Conservation (phyloP, 2,888 invertebrate genomes). For the Rugalucina vietnamica region DNA sequence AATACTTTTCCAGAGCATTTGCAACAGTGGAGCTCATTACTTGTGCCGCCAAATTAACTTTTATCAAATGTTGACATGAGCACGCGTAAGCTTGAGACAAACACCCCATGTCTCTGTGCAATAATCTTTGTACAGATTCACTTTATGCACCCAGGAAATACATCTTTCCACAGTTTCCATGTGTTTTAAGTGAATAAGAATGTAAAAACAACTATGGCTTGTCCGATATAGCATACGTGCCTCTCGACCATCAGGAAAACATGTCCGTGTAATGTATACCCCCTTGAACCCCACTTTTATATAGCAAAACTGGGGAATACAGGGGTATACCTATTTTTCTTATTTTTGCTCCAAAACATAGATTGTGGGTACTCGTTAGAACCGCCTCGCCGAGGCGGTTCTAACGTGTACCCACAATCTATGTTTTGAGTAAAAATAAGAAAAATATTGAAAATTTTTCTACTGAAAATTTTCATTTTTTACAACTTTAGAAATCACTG, state of each 20-base stretch:
- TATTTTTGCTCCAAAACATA: no score
- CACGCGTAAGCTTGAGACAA: constrained; percentile 40
- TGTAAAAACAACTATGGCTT: constrained; percentile 55
- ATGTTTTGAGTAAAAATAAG: no score
- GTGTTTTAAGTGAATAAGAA: constrained; percentile 51
- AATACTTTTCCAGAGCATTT: constrained; percentile 34
- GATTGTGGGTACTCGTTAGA: no score
- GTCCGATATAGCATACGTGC: constrained; percentile 58
- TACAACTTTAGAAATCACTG: neutral
- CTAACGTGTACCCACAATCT: no score
- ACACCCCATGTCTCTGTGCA: constrained; percentile 26
- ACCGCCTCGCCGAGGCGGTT: no score
- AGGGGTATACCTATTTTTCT: no score
- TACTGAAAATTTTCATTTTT: constrained; percentile 37
- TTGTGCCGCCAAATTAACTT: constrained; percentile 40
- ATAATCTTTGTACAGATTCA: constrained; percentile 47
- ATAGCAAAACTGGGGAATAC: no score
- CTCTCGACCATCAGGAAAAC: no score
- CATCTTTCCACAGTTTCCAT: constrained; percentile 50
- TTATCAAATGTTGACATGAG: constrained; percentile 48
- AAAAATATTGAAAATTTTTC: no score
- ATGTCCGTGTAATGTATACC: no score
- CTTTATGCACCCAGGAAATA: constrained; percentile 59
- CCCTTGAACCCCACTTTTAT: no score
- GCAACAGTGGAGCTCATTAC: constrained; percentile 40